Evolutionary conservation across 2,113 vertebrate species (phyloP).

Genomic region (Nibea coibor): DNA sequence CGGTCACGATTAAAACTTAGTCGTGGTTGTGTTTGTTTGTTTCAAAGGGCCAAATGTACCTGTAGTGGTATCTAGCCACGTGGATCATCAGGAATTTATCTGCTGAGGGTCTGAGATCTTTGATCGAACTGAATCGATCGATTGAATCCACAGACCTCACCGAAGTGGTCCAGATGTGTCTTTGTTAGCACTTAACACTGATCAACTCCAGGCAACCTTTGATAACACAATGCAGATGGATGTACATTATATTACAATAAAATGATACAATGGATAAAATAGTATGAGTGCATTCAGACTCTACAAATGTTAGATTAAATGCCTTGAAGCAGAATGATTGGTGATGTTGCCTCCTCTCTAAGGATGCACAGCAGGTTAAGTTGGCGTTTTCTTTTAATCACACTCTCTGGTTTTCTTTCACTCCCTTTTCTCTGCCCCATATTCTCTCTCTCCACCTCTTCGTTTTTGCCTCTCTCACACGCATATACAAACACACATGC

Average conservation of each 20-base stretch:
- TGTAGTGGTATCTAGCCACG: background rate
- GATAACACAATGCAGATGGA: background rate
- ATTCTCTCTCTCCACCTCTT: background rate
- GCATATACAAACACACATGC: slow-evolving; percentile 2
- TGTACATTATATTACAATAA: no score
- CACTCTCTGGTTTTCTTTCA: slow-evolving; percentile 5
- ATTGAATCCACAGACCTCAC: background rate
- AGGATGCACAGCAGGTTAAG: background rate
- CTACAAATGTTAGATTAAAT: background rate
- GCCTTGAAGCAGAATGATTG: background rate
- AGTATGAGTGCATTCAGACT: background rate
- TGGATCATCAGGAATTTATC: background rate
- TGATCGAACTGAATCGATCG: no score
- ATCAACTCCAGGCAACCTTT: background rate
- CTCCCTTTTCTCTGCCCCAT: background rate
- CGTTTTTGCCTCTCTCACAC: slow-evolving; percentile 3
- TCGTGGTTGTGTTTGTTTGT: no score
- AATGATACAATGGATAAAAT: background rate
- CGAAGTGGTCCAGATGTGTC: no score
- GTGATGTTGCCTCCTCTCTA: background rate
- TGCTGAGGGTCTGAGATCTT: background rate
- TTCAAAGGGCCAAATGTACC: background rate
- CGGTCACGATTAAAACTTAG: background rate
- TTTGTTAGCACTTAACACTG: background rate
- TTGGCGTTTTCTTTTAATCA: slow-evolving; percentile 64